phyloP scores from a whole-genome alignment of 2,888 invertebrate species.

The Fabriciana adippe region DNA sequence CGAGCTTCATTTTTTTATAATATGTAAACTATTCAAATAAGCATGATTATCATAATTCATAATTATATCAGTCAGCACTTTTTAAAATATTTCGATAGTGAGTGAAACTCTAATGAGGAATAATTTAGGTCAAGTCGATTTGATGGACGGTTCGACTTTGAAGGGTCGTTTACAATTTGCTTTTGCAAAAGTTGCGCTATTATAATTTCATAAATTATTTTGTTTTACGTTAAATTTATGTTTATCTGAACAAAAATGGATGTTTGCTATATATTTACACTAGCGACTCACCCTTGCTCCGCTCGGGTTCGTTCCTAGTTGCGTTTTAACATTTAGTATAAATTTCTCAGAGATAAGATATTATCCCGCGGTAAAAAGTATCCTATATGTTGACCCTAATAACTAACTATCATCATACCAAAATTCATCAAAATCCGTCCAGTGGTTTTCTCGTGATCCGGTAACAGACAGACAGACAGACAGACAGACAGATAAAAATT shows the following conservation, averaged over 20 bases:
- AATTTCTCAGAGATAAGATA: too few species aligned
- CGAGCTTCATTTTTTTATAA: too few species aligned
- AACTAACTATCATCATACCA: too few species aligned
- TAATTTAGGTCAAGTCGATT: conserved; percentile 14
- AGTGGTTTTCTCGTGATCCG: too few species aligned
- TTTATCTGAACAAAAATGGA: not conserved
- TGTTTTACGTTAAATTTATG: not conserved
- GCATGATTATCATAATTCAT: not conserved
- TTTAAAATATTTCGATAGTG: not conserved
- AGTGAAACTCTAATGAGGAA: not conserved
- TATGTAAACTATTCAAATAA: not conserved
- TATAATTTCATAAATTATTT: conserved; percentile 9
- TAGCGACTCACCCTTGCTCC: too few species aligned
- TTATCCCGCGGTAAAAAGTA: too few species aligned
- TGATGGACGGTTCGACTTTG: not conserved
- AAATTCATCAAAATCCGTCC: too few species aligned
- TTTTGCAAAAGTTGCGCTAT: conserved; percentile 5
- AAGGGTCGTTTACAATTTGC: conserved; percentile 11
- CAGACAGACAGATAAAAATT: too few species aligned
- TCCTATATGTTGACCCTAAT: too few species aligned
- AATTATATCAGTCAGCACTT: not conserved
- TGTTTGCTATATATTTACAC: not conserved
- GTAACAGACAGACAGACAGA: too few species aligned
- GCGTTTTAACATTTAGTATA: too few species aligned
- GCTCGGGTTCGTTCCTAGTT: too few species aligned